Conservation (phyloP, 2,113 vertebrate species). For the Asarcornis scutulata region DNA sequence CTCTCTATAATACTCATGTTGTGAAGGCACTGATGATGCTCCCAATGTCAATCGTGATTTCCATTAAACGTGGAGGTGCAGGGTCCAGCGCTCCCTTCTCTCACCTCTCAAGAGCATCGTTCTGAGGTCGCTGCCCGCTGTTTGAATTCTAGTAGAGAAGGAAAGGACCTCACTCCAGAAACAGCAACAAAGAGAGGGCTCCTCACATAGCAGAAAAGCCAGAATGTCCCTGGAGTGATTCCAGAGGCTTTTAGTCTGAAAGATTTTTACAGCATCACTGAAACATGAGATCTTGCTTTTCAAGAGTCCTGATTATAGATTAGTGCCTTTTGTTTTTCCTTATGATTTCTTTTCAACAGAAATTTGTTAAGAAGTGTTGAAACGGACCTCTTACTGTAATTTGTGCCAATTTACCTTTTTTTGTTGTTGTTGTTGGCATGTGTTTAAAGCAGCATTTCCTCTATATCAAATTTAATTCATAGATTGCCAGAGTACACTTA, state of each 20-base stretch:
- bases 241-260: not conserved
- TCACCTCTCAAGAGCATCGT: not conserved
- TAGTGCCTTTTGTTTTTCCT: not conserved
- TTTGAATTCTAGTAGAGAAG: not conserved
- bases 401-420: not conserved
- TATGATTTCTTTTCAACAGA: not conserved
- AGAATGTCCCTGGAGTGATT: slow-evolving; percentile 18
- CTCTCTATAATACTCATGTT: not conserved
- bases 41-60: not conserved
- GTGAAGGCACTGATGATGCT: not conserved
- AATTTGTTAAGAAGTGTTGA: not conserved
- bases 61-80: not conserved
- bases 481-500: not conserved
- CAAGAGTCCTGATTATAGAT: not conserved
- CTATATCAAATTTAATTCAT: not conserved
- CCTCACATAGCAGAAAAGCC: not conserved
- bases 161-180: not conserved
- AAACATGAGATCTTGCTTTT: slow-evolving; percentile 14
- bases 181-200: not conserved
- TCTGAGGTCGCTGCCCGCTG: not conserved
- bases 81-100: not conserved
- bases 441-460: not conserved
- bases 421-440: not conserved
- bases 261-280: slow-evolving; percentile 8
- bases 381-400: not conserved